phyloP scores from a whole-genome alignment of 1,140 invertebrate genomes.

The Sitophilus oryzae region DNA sequence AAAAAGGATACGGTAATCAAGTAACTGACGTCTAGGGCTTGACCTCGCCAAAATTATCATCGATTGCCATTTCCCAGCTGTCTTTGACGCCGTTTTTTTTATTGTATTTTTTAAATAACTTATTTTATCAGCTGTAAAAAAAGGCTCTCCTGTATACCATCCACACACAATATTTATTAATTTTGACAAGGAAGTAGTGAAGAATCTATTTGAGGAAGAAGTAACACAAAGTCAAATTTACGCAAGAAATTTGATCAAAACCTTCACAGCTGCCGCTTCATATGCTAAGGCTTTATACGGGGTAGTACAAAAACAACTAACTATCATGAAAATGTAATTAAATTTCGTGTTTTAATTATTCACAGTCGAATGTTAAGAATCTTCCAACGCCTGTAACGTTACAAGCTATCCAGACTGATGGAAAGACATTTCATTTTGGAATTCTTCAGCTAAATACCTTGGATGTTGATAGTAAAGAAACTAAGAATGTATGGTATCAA shows the following conservation, averaged over 20 bases:
- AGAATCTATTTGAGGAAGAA: slow-evolving; percentile 61
- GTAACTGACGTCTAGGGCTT: no score
- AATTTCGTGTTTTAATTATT: no score
- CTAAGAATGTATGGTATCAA: slow-evolving; percentile 76
- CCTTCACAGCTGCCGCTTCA: slow-evolving; percentile 62
- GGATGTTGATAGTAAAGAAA: slow-evolving; percentile 56
- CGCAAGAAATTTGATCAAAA: slow-evolving; percentile 62
- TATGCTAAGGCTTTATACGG: slow-evolving; percentile 69
- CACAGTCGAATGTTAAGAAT: slow-evolving; percentile 55
- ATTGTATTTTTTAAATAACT: slow-evolving; percentile 7
- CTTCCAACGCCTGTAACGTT: slow-evolving; percentile 72
- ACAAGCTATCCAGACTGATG: slow-evolving; percentile 74
- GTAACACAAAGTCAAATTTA: slow-evolving; percentile 60
- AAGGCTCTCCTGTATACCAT: slow-evolving; percentile 45
- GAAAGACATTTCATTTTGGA: slow-evolving; percentile 69
- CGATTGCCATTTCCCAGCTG: no score
- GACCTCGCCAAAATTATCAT: no score
- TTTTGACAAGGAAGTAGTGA: slow-evolving; percentile 56
- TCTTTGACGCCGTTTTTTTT: no score
- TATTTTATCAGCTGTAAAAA: slow-evolving; percentile 51
- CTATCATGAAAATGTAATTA: no score
- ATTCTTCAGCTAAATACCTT: slow-evolving; percentile 83
- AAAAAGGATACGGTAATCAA: no score
- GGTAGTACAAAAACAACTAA: no score
- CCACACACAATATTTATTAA: slow-evolving; percentile 71